Percentiles rank a stretch among this genome's conserved stretches.
phyloP scores from a whole-genome alignment of 2,888 invertebrate species.

The Tortrix viridana region DNA sequence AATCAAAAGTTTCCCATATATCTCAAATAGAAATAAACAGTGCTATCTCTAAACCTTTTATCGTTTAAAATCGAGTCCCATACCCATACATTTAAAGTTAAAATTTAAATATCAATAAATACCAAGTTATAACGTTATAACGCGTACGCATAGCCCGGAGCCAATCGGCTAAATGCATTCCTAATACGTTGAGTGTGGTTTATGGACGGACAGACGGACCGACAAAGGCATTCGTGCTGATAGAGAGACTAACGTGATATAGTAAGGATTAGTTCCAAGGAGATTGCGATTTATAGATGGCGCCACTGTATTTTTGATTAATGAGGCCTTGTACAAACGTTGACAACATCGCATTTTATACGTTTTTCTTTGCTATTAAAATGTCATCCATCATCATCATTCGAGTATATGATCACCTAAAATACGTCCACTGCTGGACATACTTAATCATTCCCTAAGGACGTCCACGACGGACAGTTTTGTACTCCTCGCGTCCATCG shows the following conservation, averaged over 20 bases:
- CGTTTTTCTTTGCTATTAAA: too few species aligned
- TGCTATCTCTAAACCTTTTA: not conserved
- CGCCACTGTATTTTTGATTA: constrained; percentile 5
- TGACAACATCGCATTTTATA: too few species aligned
- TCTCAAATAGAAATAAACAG: not conserved
- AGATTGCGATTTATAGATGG: constrained; percentile 11
- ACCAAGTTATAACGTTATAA: not conserved
- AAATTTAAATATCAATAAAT: not conserved
- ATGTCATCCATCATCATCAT: too few species aligned
- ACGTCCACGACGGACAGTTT: too few species aligned
- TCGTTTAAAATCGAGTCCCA: not conserved
- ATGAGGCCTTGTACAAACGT: too few species aligned
- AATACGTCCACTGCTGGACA: too few species aligned
- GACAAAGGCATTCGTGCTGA: constrained; percentile 55
- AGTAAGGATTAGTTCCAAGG: constrained; percentile 6
- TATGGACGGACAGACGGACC: constrained; percentile 49
- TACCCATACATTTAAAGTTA: not conserved
- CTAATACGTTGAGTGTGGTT: constrained; percentile 49
- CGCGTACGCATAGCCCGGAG: constrained; percentile 46
- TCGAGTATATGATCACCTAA: too few species aligned
- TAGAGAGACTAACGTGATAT: constrained; percentile 38
- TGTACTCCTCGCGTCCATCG: too few species aligned
- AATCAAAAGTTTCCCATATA: constrained; percentile 26
- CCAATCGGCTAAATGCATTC: constrained; percentile 63
- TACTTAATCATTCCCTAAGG: too few species aligned